phyloP scores from a whole-genome alignment of 2,888 invertebrate genomes.

The Drosophila subsilvestris region DNA sequence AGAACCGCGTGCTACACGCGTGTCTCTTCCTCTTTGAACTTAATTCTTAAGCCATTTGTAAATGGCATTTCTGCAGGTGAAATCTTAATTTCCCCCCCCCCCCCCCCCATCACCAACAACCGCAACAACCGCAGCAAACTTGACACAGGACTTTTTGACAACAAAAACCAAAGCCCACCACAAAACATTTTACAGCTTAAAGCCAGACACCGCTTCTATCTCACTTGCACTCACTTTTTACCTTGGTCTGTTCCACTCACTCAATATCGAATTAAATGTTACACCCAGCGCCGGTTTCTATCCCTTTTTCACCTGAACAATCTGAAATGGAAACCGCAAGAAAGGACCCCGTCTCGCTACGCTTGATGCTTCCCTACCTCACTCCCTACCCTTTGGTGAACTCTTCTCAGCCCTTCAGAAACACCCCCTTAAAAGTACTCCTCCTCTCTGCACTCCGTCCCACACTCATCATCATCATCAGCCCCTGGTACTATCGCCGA shows the following conservation, averaged over 20 bases:
- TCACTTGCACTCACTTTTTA: constrained; percentile 18
- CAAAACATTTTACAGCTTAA: constrained; percentile 27
- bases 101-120: too few species aligned
- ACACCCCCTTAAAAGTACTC: background rate
- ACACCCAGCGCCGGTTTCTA: background rate
- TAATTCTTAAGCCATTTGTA: background rate
- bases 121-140: constrained; percentile 31
- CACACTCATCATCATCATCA: background rate
- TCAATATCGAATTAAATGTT: constrained; percentile 42
- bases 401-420: background rate
- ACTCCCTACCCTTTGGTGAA: background rate
- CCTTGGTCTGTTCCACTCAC: constrained; percentile 11
- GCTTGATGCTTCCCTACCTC: background rate
- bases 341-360: background rate
- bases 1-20: background rate
- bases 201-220: background rate
- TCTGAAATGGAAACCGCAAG: constrained; percentile 10
- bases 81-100: constrained; percentile 26
- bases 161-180: constrained; percentile 3
- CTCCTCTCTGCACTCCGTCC: background rate
- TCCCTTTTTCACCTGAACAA: constrained; percentile 54
- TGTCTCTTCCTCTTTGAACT: background rate
- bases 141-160: constrained; percentile 17
- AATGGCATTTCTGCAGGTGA: background rate
- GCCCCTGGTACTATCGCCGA: constrained; percentile 19